phyloP scores from a whole-genome alignment of 2,113 vertebrate species.

The Brachyhypopomus gauderio region DNA sequence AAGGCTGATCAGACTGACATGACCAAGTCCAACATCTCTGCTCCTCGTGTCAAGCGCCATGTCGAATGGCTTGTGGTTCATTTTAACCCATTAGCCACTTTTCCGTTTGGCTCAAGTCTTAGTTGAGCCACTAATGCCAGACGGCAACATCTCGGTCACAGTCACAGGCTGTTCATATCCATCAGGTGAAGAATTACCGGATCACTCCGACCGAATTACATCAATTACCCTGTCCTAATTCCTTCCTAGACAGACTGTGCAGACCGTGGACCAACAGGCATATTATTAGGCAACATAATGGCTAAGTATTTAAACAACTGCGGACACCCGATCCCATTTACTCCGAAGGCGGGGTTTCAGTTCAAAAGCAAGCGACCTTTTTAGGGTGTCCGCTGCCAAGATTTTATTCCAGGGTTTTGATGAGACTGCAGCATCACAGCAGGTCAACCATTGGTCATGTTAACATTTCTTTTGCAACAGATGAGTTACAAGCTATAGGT shows the following conservation, averaged over 20 bases:
- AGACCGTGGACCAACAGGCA: neutral
- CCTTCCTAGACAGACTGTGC: slow-evolving; percentile 18
- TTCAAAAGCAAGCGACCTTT: neutral
- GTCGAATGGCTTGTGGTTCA: neutral
- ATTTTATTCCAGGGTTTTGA: neutral
- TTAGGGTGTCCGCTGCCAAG: neutral
- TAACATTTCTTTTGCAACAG: neutral
- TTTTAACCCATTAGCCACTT: slow-evolving; percentile 1
- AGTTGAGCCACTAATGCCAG: neutral
- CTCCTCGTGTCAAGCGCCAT: neutral
- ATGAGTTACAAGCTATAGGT: neutral
- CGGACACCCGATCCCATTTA: neutral
- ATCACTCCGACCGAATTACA: slow-evolving; percentile 64
- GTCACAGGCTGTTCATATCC: slow-evolving; percentile 56
- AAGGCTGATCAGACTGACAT: slow-evolving; percentile 30
- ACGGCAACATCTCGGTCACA: slow-evolving; percentile 52
- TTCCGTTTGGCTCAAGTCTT: neutral
- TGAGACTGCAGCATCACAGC: no score
- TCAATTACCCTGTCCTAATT: slow-evolving; percentile 18
- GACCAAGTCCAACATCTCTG: neutral
- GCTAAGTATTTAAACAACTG: neutral
- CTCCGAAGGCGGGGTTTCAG: neutral
- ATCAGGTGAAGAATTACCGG: slow-evolving; percentile 63
- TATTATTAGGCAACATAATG: no score
- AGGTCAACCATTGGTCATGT: neutral